Evolutionary conservation across 2,797 vertebrate genomes (phyloP), one percentile per base, ranked within the genome.

Genomic region (Chrysocyon brachyurus): DNA sequence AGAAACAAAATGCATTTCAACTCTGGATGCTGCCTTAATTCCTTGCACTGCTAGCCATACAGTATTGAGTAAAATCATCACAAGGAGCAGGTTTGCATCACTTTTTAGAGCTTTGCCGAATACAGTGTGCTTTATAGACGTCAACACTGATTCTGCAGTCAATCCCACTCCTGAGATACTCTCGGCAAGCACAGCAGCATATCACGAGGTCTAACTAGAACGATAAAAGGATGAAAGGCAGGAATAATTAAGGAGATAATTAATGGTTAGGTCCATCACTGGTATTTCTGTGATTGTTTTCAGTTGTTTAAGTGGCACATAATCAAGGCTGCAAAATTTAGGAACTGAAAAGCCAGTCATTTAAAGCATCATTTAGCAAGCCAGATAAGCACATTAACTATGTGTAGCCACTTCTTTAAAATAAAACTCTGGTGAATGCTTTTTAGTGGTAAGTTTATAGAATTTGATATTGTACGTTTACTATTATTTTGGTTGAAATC

Each of bases 241-340:
- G 66, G 96, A 90, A 83, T 95, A 96, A 96, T 95, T 94, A 95
- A 87, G 93, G 66, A 96, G 94, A 54, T 97, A 97, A 96, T 96
- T 93, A 93, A 72, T 95, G 79, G 88, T 87, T 97, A 94, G 61
- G 83, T 87, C 96, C 77, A 96, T 95, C 86, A 96, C 28, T 94
- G 72, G 94, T 87, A 88, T 97, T 96, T 95, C 85, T 97, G 92
- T 95, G 91, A 94, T 78, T 97, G 83, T 87, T 98, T 97, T 95
- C 83, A 70, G 95, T 97, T 97, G 75, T 96, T 90, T 97, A 98
- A 96, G 66, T 96, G 95, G 79, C 94, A 94, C 56, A 81, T 96
- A 97, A 97, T 97, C 94, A 94, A 87, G 91, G 61, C 86, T 70
- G 72, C 68, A 89, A 97, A 94, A 75, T 96, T 91, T 93, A 97